phyloP scores from a whole-genome alignment of 2,797 vertebrate species.

The Lagodon rhomboides region DNA sequence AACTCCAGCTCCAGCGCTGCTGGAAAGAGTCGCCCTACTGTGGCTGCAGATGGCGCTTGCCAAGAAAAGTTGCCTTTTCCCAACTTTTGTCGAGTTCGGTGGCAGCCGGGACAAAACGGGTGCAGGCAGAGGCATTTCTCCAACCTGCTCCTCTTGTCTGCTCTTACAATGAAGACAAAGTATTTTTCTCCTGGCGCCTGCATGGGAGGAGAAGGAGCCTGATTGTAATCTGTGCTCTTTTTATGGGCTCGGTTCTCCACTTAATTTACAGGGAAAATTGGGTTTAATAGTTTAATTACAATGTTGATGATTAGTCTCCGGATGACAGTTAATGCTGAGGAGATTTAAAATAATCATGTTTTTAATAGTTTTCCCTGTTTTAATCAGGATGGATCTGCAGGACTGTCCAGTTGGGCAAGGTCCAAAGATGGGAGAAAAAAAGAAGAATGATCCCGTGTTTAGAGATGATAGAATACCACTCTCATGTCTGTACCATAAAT shows the following conservation, averaged over 20 bases:
- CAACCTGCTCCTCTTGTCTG: constrained; percentile 17
- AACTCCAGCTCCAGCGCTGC: constrained; percentile 20
- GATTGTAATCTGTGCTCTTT: not conserved
- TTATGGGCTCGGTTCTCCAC: not conserved
- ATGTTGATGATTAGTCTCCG: not conserved
- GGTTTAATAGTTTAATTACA: not conserved
- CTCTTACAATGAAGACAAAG: constrained; percentile 31
- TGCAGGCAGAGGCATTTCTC: constrained; percentile 21
- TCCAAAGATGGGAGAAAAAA: not conserved
- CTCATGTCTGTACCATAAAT: not conserved
- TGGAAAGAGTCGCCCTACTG: constrained; percentile 20
- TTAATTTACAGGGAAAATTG: not conserved
- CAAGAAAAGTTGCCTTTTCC: constrained; percentile 34
- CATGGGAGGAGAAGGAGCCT: not conserved
- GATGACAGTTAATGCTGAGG: not conserved
- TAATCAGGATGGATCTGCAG: not conserved
- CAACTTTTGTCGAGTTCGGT: constrained; percentile 25
- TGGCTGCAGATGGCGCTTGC: constrained; percentile 25
- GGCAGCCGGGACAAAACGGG: constrained; percentile 5
- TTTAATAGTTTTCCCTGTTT: not conserved
- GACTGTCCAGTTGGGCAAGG: not conserved
- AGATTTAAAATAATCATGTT: not conserved
- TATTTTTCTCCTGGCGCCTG: not conserved
- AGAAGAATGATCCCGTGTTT: not conserved
- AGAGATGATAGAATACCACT: not conserved